Evolutionary conservation across 2,797 vertebrate genomes (phyloP), one percentile per base, ranked within the genome.

Genomic region (Falco naumanni): DNA sequence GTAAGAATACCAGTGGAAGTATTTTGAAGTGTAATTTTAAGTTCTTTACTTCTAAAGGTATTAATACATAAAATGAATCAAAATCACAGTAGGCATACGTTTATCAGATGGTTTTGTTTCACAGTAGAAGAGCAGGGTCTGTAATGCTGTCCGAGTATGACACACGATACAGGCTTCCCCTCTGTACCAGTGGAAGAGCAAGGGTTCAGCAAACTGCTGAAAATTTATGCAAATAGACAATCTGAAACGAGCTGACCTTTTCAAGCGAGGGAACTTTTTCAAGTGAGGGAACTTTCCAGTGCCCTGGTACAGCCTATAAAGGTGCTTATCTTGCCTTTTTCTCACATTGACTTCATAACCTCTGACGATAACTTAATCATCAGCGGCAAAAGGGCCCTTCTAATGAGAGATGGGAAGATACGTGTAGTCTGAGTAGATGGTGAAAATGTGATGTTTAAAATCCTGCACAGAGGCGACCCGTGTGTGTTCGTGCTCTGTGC

Each of bases 361-460:
- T 80, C 65, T 76, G 41, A 39, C 47, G 76, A 33, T 22, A 68
- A 63, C 47, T 54, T 61, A n/a, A 26, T 47, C 68, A 70, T 54
- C 56, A 61, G 10, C 60, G 48, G 48, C 59, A 54, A 68, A 93
- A 85, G 69, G 47, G 21, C 25, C 26, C 16, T 77, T 92, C 79
- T 47, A 50, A 48, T 63, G 65, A 84, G 65, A 68, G 83, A 33
- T 7, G 3, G 4, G 37, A 87, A 16, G 69, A 31, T 16, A n/a
- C 0, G 1, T 16, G 37, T n/a, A 16, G 50, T 54, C 68, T 80
- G 75, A 17, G 25, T 5, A 29, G 16, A 5, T 15, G 2, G 5
- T 20, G 48, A 29, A 56, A 68, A 76, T 20, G 39, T 26, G 31
- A 21, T 34, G 19, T 76, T 82, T 47, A 20, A 90, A 92, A 41